Conservation (phyloP, 2,888 invertebrate species). For the Fabriciana adippe region DNA sequence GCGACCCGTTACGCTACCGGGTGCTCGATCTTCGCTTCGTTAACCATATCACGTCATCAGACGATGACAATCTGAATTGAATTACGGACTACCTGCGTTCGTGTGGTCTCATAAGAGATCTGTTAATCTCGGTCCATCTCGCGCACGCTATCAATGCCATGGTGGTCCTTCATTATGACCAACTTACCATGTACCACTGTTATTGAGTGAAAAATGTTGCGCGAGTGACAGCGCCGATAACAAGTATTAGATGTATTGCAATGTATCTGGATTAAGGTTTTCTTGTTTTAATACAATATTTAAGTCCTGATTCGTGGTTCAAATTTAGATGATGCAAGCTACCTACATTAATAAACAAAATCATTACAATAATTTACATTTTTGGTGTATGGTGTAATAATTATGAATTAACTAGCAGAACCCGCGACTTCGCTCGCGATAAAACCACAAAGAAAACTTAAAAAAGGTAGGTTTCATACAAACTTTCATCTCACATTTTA, state of each 20-base stretch:
- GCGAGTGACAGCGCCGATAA: constrained; percentile 77
- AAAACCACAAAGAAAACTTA: no score
- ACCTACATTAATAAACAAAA: no score
- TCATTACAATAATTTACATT: no score
- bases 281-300: constrained; percentile 1
- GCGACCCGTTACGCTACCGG: constrained; percentile 69
- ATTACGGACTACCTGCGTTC: constrained; percentile 78
- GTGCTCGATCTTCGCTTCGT: constrained; percentile 73
- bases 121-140: constrained; percentile 76
- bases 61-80: constrained; percentile 82
- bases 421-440: no score
- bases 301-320: neutral
- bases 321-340: neutral
- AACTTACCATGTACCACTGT: constrained; percentile 66
- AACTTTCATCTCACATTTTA: no score
- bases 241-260: constrained; percentile 40
- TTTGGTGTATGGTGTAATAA: no score
- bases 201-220: constrained; percentile 75
- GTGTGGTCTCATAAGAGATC: constrained; percentile 77
- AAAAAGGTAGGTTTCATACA: no score
- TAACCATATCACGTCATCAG: constrained; percentile 76
- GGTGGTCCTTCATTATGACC: constrained; percentile 79
- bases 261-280: constrained; percentile 17
- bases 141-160: constrained; percentile 67
- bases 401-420: no score